These are phyloP conservation scores for Leptinotarsa defecta DNA, from an alignment of 1,140 invertebrate species.

Conservation along the genomic window DNA sequence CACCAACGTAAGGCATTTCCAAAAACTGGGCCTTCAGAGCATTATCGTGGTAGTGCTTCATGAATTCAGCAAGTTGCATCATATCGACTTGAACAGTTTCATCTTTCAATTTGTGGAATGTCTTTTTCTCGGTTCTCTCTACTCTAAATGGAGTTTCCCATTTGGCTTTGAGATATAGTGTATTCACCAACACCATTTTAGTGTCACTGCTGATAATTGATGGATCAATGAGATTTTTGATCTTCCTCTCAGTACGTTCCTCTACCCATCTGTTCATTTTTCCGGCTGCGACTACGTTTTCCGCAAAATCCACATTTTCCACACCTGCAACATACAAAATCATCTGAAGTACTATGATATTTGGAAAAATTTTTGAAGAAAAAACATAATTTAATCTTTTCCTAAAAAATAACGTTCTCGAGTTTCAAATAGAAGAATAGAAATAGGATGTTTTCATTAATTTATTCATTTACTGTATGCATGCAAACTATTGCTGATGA, in stretches of 20 bases:
- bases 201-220: conserved; percentile 61
- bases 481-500: no score
- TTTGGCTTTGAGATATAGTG: conserved; percentile 77
- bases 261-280: conserved; percentile 74
- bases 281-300: conserved; percentile 51
- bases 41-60: not conserved
- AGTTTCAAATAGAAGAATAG: no score
- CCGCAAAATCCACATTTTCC: conserved; percentile 61
- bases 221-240: conserved; percentile 66
- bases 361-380: no score
- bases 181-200: conserved; percentile 74
- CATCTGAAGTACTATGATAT: not conserved
- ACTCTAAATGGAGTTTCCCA: not conserved
- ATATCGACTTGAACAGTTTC: not conserved
- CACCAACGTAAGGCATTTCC: not conserved
- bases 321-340: conserved; percentile 53
- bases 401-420: no score
- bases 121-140: not conserved
- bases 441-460: no score
- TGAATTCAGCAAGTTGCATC: not conserved
- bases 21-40: conserved; percentile 6
- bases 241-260: conserved; percentile 70
- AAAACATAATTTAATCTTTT: no score
- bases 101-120: not conserved
- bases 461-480: no score